phyloP scores from a whole-genome alignment of 2,888 invertebrate genomes.

The Aleiodes alternator region DNA sequence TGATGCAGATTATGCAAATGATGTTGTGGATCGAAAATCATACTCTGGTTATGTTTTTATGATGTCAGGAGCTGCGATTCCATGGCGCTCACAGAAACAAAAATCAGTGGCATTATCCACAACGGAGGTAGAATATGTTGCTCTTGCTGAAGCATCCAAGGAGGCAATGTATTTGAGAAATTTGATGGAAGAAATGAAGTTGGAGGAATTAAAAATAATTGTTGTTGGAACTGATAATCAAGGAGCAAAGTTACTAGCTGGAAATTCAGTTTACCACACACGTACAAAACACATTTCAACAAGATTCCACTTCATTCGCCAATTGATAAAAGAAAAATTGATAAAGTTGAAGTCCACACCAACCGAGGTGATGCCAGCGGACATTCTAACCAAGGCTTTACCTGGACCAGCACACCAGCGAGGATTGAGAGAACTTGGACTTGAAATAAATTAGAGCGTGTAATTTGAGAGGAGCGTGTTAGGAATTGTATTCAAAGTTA shows the following conservation, averaged over 20 bases:
- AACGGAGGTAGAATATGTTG: conserved; percentile 38
- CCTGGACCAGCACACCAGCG: conserved; percentile 31
- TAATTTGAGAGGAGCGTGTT: conserved; percentile 40
- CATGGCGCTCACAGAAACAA: conserved; percentile 52
- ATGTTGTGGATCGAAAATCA: conserved; percentile 39
- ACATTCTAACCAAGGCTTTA: conserved; percentile 44
- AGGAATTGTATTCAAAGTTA: conserved; percentile 14
- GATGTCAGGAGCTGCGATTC: conserved; percentile 38
- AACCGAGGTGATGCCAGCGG: conserved; percentile 47
- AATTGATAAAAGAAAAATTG: too few species aligned
- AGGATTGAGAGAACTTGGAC: conserved; percentile 27
- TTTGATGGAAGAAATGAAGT: conserved; percentile 23
- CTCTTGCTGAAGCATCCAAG: conserved; percentile 37
- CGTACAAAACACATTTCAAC: conserved; percentile 46
- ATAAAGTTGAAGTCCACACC: too few species aligned
- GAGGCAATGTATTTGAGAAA: conserved; percentile 34
- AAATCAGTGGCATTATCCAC: conserved; percentile 46
- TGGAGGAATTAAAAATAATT: background rate
- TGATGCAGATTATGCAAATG: conserved; percentile 49
- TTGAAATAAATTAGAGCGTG: background rate
- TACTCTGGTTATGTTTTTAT: conserved; percentile 42
- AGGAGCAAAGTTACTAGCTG: conserved; percentile 31
- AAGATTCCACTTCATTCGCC: too few species aligned
- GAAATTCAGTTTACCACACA: conserved; percentile 15
- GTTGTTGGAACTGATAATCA: conserved; percentile 41